Evolutionary conservation across 2,113 vertebrate genomes (phyloP).

Genomic region (Prietella phreatophila): DNA sequence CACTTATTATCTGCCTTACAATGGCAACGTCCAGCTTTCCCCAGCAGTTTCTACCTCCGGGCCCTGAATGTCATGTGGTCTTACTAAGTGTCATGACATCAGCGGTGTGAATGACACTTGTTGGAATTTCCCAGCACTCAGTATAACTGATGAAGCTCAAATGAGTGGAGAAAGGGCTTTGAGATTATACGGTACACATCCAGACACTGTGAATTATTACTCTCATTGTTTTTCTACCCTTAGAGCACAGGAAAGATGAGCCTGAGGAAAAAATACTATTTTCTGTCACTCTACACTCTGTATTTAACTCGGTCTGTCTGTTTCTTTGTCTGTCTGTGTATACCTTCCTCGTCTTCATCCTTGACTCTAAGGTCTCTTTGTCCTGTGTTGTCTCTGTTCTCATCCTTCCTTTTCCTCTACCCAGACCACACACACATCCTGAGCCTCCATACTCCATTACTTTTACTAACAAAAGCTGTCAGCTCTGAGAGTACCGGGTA

Average conservation of each 20-base stretch:
- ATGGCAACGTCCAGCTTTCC: background rate
- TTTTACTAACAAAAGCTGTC: conserved; percentile 52
- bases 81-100: conserved; percentile 22
- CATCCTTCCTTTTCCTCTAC: conserved; percentile 24
- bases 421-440: conserved; percentile 18
- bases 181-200: conserved; percentile 14
- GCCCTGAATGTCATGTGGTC: conserved; percentile 14
- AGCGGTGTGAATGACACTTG: conserved; percentile 24
- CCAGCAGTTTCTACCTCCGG: conserved; percentile 2
- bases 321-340: conserved; percentile 1
- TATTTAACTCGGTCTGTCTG: conserved; percentile 15
- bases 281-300: conserved; percentile 32
- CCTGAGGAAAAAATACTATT: background rate
- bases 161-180: conserved; percentile 22
- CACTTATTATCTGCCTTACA: conserved; percentile 2
- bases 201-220: conserved; percentile 25
- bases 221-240: conserved; percentile 13
- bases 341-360: conserved; percentile 29
- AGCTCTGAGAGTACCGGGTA: conserved; percentile 54
- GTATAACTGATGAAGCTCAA: conserved; percentile 14
- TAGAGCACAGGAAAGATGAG: conserved; percentile 31
- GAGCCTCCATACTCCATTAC: conserved; percentile 31
- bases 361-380: conserved; percentile 24
- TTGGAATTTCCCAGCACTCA: conserved; percentile 19
- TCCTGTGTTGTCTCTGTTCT: conserved; percentile 12